A percentile compares a stretch with the other conserved stretches of the same genome.
These are phyloP conservation scores for Cecropterus lyciades DNA, from an alignment of 1,140 invertebrate species.

Conservation along the genomic window DNA sequence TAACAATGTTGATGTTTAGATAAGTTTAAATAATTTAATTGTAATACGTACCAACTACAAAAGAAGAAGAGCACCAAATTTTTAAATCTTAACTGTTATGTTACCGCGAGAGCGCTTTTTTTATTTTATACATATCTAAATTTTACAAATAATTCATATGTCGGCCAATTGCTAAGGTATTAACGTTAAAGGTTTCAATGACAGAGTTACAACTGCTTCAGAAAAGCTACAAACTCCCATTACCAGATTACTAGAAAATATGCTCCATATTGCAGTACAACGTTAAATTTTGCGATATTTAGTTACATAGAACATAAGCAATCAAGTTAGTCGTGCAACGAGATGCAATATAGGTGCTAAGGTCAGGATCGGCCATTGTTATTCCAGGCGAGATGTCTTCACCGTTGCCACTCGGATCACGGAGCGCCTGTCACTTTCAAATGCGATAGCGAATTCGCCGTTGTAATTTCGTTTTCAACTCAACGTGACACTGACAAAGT, in stretches of 20 bases:
- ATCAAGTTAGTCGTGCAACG: constrained; percentile 23
- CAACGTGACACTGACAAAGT: constrained; percentile 31
- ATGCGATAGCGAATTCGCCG: constrained; percentile 56
- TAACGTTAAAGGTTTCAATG: too few species aligned
- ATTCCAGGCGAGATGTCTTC: constrained; percentile 56
- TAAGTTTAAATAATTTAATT: too few species aligned
- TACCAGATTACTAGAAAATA: too few species aligned
- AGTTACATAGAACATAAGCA: constrained; percentile 13
- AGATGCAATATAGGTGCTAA: constrained; percentile 41
- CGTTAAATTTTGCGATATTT: not conserved
- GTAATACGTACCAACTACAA: not conserved
- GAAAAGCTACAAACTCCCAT: too few species aligned
- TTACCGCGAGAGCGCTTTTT: too few species aligned
- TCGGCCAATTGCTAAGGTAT: too few species aligned
- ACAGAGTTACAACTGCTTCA: too few species aligned
- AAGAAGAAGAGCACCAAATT: not conserved
- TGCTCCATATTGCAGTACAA: too few species aligned
- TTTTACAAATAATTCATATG: too few species aligned
- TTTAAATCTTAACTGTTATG: too few species aligned
- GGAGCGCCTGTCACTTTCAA: constrained; percentile 73
- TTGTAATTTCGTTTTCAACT: constrained; percentile 68
- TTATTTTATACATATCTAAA: too few species aligned
- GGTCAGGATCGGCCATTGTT: constrained; percentile 62
- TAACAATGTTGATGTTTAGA: too few species aligned
- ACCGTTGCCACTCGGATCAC: constrained; percentile 58